Percentiles rank a stretch among this genome's conserved stretches.
Evolutionary conservation across 2,113 vertebrate genomes (phyloP).

Genomic region (Polyodon spathula): DNA sequence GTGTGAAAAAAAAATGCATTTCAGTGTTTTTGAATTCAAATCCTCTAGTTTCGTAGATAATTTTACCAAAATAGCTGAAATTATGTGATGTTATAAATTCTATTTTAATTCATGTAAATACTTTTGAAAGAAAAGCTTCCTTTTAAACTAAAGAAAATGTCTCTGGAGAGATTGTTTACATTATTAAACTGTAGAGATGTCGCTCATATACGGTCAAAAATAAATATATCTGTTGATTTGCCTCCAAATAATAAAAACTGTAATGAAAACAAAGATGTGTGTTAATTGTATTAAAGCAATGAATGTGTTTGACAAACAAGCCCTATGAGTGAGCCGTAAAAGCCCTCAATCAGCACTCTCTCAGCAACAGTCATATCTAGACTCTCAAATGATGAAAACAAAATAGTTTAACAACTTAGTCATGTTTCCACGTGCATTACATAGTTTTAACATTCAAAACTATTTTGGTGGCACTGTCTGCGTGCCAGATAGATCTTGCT

Average conservation of each 20-base stretch:
- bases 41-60: constrained; percentile 99
- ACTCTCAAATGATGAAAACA: no score
- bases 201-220: constrained; percentile 99
- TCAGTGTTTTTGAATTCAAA: constrained; percentile 99
- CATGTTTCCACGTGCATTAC: no score
- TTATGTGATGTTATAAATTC: constrained; percentile 97
- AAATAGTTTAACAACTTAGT: no score
- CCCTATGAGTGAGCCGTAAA: no score
- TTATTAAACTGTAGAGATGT: constrained; percentile 99
- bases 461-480: no score
- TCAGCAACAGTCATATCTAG: no score
- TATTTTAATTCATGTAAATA: constrained; percentile 99
- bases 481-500: no score
- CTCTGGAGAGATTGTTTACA: constrained; percentile 97
- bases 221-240: constrained; percentile 84
- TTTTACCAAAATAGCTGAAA: constrained; percentile 86
- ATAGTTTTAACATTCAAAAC: no score
- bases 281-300: no score
- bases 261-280: constrained; percentile 48
- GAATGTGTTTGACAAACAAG: no score
- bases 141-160: constrained; percentile 82
- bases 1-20: constrained; percentile 85
- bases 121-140: constrained; percentile 80
- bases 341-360: no score
- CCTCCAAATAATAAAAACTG: constrained; percentile 84